Evolutionary conservation across 2,888 invertebrate species (phyloP).

Genomic region (Andrena camellia): DNA sequence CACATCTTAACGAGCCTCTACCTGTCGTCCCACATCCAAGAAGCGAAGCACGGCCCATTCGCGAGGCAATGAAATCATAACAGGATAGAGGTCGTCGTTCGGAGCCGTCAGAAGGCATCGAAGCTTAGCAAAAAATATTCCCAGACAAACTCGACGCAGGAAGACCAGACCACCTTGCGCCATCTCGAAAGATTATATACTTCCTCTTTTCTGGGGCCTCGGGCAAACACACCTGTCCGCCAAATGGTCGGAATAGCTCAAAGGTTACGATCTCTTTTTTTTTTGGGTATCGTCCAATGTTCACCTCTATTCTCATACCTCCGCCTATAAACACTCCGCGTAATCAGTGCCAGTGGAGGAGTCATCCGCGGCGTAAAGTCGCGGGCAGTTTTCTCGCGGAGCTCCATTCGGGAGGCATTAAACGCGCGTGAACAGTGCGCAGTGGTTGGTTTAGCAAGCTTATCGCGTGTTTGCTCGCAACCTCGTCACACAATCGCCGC

Average conservation of each 20-base stretch:
- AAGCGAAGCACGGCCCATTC: not conserved
- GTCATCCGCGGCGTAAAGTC: not conserved
- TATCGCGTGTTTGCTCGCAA: no score
- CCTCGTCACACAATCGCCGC: no score
- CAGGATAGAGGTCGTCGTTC: not conserved
- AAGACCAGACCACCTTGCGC: no score
- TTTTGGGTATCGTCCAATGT: not conserved
- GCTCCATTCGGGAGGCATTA: not conserved
- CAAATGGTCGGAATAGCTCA: not conserved
- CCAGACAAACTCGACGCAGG: not conserved
- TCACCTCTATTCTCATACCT: not conserved
- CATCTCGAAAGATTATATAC: no score
- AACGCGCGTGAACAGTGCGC: not conserved
- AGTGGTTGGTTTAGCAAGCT: no score
- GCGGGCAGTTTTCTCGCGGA: not conserved
- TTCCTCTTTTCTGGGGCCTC: no score
- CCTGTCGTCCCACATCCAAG: slow-evolving; percentile 37
- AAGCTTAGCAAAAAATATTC: not conserved
- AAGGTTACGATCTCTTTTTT: not conserved
- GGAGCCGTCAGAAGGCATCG: not conserved
- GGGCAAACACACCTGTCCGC: not conserved
- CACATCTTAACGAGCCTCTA: slow-evolving; percentile 45
- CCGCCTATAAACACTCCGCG: not conserved
- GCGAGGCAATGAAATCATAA: not conserved
- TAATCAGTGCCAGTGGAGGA: not conserved